phyloP scores from a whole-genome alignment of 2,113 vertebrate species.

The Eclectus roratus region DNA sequence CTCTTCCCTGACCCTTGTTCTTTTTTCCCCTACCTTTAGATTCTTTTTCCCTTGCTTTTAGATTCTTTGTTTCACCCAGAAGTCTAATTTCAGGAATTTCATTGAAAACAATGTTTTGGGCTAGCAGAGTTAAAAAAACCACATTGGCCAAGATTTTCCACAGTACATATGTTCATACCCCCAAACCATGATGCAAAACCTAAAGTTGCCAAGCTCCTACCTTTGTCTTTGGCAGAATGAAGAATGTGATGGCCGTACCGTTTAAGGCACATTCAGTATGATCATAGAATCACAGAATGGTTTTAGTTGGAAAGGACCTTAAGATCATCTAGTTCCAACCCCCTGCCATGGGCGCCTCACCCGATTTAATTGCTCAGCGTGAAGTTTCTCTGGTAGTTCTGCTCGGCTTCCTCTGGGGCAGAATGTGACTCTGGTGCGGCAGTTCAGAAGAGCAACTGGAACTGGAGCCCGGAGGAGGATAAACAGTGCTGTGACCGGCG shows the following conservation, averaged over 20 bases:
- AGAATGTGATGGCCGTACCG: fast-evolving
- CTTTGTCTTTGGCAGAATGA: background rate
- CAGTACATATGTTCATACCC: background rate
- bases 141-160: background rate
- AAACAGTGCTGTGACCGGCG: background rate
- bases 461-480: background rate
- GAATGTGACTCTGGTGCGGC: background rate
- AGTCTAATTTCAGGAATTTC: background rate
- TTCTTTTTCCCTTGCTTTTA: background rate
- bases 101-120: background rate
- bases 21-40: background rate
- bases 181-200: background rate
- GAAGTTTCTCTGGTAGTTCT: background rate
- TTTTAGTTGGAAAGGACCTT: background rate
- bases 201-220: background rate
- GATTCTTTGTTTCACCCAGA: background rate
- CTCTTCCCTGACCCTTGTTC: background rate
- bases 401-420: background rate
- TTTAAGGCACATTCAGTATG: background rate
- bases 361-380: background rate
- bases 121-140: background rate
- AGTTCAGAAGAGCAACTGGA: background rate
- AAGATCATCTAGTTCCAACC: background rate
- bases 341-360: background rate
- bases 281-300: background rate